Conservation (phyloP, 2,888 invertebrate genomes). For the Meliscaeva auricollis region DNA sequence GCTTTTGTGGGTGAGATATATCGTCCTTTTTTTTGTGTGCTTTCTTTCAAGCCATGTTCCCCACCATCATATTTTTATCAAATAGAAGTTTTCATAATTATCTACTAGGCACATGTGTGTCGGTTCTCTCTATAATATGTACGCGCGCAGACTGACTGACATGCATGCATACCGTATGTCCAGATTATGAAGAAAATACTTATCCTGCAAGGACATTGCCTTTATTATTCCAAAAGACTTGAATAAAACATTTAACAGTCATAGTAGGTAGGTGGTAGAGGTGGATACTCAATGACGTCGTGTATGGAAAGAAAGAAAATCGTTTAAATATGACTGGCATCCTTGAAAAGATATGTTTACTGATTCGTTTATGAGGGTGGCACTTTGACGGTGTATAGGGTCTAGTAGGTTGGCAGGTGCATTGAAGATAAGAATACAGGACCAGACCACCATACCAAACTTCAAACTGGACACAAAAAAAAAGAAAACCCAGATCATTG, state of each 20-base stretch:
- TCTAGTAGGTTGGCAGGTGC: background rate
- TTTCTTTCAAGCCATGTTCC: background rate
- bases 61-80: conserved; percentile 33
- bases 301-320: conserved; percentile 12
- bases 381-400: conserved; percentile 33
- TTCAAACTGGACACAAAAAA: background rate
- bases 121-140: conserved; percentile 8
- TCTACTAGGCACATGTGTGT: conserved; percentile 66
- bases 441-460: conserved; percentile 1
- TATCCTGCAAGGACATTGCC: conserved; percentile 35
- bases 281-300: background rate
- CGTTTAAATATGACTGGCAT: conserved; percentile 64
- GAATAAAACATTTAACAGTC: conserved; percentile 66
- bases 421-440: conserved; percentile 17
- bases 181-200: conserved; percentile 40
- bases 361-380: conserved; percentile 63
- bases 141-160: too few species aligned
- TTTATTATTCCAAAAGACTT: conserved; percentile 37
- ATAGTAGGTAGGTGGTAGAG: background rate
- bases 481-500: conserved; percentile 9
- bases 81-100: conserved; percentile 70
- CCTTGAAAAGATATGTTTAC: conserved; percentile 61
- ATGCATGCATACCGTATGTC: conserved; percentile 22
- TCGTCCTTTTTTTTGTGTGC: conserved; percentile 2
- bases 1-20: conserved; percentile 21